phyloP scores from a whole-genome alignment of 2,888 invertebrate species.

The Plagodis pulveraria region DNA sequence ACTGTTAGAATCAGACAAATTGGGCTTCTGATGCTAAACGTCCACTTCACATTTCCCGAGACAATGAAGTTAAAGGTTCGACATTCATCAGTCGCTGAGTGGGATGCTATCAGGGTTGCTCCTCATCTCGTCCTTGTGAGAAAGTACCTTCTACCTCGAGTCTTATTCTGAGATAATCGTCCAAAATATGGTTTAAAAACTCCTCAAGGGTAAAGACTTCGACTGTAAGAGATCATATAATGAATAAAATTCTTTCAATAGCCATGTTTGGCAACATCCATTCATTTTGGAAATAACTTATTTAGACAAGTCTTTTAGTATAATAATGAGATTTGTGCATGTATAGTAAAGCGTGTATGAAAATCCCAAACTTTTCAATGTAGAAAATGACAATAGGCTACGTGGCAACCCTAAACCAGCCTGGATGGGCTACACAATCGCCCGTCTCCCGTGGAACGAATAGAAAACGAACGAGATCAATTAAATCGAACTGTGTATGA shows the following conservation, averaged over 20 bases:
- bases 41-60: constrained; percentile 23
- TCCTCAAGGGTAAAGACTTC: too few relatives aligned
- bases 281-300: too few relatives aligned
- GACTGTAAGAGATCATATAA: too few relatives aligned
- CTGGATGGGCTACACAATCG: constrained; percentile 44
- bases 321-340: too few relatives aligned
- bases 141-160: too few relatives aligned
- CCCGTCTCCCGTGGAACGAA: constrained; percentile 53
- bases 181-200: too few relatives aligned
- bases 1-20: neutral
- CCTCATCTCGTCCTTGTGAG: neutral
- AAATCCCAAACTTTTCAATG: too few relatives aligned
- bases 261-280: too few relatives aligned
- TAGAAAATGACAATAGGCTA: neutral
- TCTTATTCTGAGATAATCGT: too few relatives aligned
- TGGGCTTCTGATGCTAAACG: constrained; percentile 24
- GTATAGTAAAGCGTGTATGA: too few relatives aligned
- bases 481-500: constrained; percentile 58
- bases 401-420: constrained; percentile 24
- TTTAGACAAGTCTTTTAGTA: too few relatives aligned
- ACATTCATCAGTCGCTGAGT: constrained; percentile 28
- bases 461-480: constrained; percentile 72
- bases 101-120: constrained; percentile 22
- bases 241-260: too few relatives aligned
- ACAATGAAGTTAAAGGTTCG: constrained; percentile 34